Evolutionary conservation across 2,797 vertebrate genomes (phyloP).

Genomic region (Scleropages formosus): DNA sequence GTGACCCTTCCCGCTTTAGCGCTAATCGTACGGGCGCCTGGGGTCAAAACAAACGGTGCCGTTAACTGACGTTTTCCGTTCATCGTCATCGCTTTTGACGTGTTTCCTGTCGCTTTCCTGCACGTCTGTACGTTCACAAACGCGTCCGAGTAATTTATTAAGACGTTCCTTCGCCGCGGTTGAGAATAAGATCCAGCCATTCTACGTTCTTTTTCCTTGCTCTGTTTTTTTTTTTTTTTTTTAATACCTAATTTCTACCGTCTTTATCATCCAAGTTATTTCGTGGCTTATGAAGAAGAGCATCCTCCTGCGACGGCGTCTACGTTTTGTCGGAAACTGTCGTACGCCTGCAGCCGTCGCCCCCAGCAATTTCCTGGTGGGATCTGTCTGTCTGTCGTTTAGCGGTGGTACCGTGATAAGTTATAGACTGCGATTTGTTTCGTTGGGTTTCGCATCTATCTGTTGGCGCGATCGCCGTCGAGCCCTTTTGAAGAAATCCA

Average conservation of each 20-base stretch:
- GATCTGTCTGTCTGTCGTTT: no score
- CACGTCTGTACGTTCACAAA: no score
- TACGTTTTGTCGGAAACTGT: no score
- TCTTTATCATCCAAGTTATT: slow-evolving; percentile 40
- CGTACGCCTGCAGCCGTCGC: no score
- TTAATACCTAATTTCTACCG: slow-evolving; percentile 48
- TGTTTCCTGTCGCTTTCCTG: background rate
- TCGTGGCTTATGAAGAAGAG: no score
- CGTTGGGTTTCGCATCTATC: no score
- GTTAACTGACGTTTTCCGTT: slow-evolving; percentile 62
- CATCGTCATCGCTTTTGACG: background rate
- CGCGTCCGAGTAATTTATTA: slow-evolving; percentile 20
- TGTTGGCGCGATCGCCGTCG: background rate
- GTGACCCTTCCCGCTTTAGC: slow-evolving; percentile 42
- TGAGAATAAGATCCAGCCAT: no score
- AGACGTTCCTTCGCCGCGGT: no score
- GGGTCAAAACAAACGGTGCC: slow-evolving; percentile 51
- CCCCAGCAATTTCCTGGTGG: no score
- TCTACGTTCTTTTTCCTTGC: background rate
- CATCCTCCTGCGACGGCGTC: no score
- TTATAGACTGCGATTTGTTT: no score
- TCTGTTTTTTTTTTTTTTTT: background rate
- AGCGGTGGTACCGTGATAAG: no score
- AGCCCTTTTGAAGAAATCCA: background rate
- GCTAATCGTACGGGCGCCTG: slow-evolving; percentile 49